These are phyloP conservation scores for Dendrocopos noguchii DNA, from an alignment of 2,113 vertebrate species.

Conservation along the genomic window DNA sequence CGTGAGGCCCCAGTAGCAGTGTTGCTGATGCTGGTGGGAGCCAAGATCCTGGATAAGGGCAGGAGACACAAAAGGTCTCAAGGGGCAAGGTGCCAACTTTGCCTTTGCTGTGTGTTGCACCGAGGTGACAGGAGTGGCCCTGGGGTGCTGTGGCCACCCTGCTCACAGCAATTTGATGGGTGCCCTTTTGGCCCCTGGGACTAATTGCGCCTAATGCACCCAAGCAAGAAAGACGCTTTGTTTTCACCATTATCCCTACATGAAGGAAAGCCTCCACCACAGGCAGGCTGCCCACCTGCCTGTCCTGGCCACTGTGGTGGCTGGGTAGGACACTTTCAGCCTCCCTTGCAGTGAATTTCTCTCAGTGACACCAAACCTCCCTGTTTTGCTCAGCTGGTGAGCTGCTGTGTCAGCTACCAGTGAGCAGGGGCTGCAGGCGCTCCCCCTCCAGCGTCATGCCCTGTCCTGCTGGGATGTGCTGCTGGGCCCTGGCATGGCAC, in stretches of 20 bases:
- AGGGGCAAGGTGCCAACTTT: background rate
- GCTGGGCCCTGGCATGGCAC: background rate
- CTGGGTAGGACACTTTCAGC: background rate
- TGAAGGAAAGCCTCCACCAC: background rate
- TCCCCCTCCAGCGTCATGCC: background rate
- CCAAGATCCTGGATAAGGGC: background rate
- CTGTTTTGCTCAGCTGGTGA: background rate
- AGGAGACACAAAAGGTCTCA: rapidly evolving
- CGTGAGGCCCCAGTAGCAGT: background rate
- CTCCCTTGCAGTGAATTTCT: background rate
- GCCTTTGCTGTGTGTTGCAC: rapidly evolving
- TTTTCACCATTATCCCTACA: background rate
- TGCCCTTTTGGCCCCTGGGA: background rate
- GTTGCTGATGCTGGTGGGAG: background rate
- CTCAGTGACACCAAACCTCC: background rate
- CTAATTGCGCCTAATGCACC: background rate
- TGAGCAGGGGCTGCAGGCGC: background rate
- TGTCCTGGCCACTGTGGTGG: background rate
- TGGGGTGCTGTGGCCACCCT: background rate
- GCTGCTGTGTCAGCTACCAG: background rate
- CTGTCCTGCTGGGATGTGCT: background rate
- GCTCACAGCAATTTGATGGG: background rate
- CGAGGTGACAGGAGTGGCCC: background rate
- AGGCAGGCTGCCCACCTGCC: background rate
- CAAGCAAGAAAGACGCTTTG: background rate